Evolutionary conservation across 2,113 vertebrate species (phyloP), one percentile per base, ranked within the genome.

Genomic region (Nerophis lumbriciformis): DNA sequence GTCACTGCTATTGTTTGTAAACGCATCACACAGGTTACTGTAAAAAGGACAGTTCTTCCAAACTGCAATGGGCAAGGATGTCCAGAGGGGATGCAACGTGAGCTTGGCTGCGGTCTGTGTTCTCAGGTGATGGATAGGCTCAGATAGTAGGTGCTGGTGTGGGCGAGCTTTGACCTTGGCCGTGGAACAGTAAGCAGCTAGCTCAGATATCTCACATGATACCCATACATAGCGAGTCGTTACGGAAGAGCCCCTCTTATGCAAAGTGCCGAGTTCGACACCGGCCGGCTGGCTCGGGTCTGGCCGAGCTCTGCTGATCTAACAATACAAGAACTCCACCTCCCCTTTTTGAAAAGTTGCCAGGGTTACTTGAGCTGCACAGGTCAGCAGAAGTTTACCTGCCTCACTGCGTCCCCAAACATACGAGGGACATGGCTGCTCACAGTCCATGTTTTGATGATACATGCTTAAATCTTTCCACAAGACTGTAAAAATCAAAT

Each of bases 201-300:
- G 88, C 89, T 90, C 88, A 89, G 88, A 88, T 90, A 87, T 90
- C 88, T 88, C 73, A 90, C 84, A 87, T 82, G 88, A 91, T 90
- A 91, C 87, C 86, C 85, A 83, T 84, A 82, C 87, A 87, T 81
- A 82, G 83, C 82, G 81, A 80, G 81, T 90, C 88, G 89, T 89
- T 90, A 90, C 88, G 86, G 88, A 90, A 90, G 86, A 84, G 78
- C 76, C 83, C 85, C 81, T 45, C 78, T 78, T 82, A 88, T 87
- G 79, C 80, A 86, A 86, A 88, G 88, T 89, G 86, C 84, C 83
- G 69, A 80, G 78, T 86, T 89, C 79, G 77, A 86, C 87, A 83
- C 76, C 84, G 85, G 88, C 84, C 62, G 81, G 81, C 76, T 83
- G 86, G 86, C 84, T 9, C 85, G 73, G 52, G 76, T 73, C 84